A percentile compares a stretch with the other conserved stretches of the same genome.
Conservation (phyloP, 1,140 invertebrate genomes). For the Asbolus verrucosus region DNA sequence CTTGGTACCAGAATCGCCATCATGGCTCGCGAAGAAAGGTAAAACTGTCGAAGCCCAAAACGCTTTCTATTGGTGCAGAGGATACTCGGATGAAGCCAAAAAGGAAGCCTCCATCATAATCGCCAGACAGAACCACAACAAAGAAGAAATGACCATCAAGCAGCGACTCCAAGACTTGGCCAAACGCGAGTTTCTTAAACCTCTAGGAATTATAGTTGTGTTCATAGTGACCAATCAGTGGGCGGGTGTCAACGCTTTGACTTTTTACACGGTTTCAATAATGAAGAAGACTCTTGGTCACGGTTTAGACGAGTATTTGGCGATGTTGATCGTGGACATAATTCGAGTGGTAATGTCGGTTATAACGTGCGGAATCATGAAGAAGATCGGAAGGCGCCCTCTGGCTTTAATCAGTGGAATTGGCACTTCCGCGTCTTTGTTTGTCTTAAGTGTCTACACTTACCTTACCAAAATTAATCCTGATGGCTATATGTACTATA, state of each 20-base stretch:
- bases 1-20: slow-evolving; percentile 78
- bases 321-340: slow-evolving; percentile 76
- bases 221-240: slow-evolving; percentile 75
- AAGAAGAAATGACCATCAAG: slow-evolving; percentile 37
- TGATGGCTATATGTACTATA: neutral
- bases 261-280: slow-evolving; percentile 79
- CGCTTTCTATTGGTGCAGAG: slow-evolving; percentile 67
- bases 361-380: slow-evolving; percentile 71
- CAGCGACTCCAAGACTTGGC: slow-evolving; percentile 42
- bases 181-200: slow-evolving; percentile 68
- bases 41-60: slow-evolving; percentile 67
- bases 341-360: slow-evolving; percentile 74
- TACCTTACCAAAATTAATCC: slow-evolving; percentile 49
- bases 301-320: slow-evolving; percentile 69
- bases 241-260: slow-evolving; percentile 76
- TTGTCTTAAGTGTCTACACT: slow-evolving; percentile 64
- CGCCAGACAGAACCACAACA: slow-evolving; percentile 61
- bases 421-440: slow-evolving; percentile 69
- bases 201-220: slow-evolving; percentile 71
- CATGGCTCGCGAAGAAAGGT: slow-evolving; percentile 74
- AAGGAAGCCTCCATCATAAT: slow-evolving; percentile 67
- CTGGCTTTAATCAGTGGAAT: slow-evolving; percentile 71
- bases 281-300: slow-evolving; percentile 69
- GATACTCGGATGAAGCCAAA: slow-evolving; percentile 66
- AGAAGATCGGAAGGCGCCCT: slow-evolving; percentile 70